Conservation (phyloP, 2,888 invertebrate species). For the Tuta absoluta region DNA sequence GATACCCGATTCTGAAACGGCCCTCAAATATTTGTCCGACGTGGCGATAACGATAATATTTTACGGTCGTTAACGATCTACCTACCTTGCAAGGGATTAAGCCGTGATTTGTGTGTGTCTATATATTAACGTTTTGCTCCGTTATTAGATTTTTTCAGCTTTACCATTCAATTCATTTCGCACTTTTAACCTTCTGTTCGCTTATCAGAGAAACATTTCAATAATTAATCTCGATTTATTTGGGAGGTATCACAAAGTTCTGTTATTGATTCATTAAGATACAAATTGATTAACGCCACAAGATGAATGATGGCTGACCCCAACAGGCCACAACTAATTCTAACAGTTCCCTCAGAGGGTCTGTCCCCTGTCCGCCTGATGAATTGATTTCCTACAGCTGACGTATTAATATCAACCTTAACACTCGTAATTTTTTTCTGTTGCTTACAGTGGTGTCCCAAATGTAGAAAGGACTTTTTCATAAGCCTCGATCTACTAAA, state of each 20-base stretch:
- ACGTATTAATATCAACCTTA: slow-evolving; percentile 21
- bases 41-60: too few species aligned
- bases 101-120: too few species aligned
- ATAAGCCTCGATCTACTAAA: too few species aligned
- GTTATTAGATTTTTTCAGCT: too few species aligned
- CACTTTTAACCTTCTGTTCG: not conserved
- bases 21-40: too few species aligned
- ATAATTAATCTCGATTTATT: not conserved
- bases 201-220: not conserved
- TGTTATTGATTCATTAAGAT: slow-evolving; percentile 10
- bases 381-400: slow-evolving; percentile 20
- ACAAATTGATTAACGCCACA: slow-evolving; percentile 21
- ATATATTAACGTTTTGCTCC: too few species aligned
- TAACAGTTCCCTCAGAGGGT: not conserved
- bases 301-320: slow-evolving; percentile 24
- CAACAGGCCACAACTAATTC: slow-evolving; percentile 9
- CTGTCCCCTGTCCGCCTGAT: slow-evolving; percentile 23
- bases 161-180: too few species aligned
- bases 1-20: too few species aligned
- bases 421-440: slow-evolving; percentile 11
- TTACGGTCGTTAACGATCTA: too few species aligned
- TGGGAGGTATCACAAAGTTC: not conserved
- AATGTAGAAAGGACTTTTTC: too few species aligned
- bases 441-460: too few species aligned
- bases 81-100: too few species aligned